Evolutionary conservation across 1,140 invertebrate genomes (phyloP), one percentile per base, ranked within the genome.

Genomic region (Popillia japonica): DNA sequence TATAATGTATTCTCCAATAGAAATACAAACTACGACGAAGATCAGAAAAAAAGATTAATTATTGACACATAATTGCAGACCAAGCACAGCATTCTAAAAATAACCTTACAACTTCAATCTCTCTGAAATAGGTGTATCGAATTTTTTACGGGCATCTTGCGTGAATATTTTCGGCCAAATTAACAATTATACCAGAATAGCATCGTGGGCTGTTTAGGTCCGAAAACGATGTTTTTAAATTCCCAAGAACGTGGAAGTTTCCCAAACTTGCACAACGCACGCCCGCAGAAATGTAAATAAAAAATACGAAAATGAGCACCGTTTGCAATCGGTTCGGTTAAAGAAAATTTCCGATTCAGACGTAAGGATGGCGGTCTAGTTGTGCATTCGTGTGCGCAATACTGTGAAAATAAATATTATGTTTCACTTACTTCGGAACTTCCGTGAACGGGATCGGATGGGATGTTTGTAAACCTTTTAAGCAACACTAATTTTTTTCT

Each of bases 391-490:
- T 64, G 61, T 64, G 61, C 61, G 17, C 61, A 17, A 23, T 27
- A 27, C 61, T 64, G 61, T 64, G 61, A 64, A 64, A 64, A 64
- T 64, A 64, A 64, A 64, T 64, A 64, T 64, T 64, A 64, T 64
- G 61, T 64, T 64, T 64, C 61, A 27, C 61, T 64, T 64, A 64
- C 61, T 64, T 64, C 61, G 20, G 6, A 64, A 64, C 61, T 64
- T n/a, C n/a, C n/a, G n/a, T n/a, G n/a, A n/a, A n/a, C n/a, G n/a
- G n/a, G n/a, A n/a, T n/a, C n/a, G n/a, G n/a, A n/a, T n/a, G n/a
- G n/a, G n/a, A n/a, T n/a, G n/a, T n/a, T n/a, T n/a, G n/a, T n/a
- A n/a, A n/a, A n/a, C n/a, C n/a, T n/a, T n/a, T n/a, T n/a, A n/a
- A n/a, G n/a, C n/a, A n/a, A n/a, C n/a, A n/a, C n/a, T n/a, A n/a